Evolutionary conservation across 2,888 invertebrate species (phyloP).

Genomic region (Sacculina carcini): DNA sequence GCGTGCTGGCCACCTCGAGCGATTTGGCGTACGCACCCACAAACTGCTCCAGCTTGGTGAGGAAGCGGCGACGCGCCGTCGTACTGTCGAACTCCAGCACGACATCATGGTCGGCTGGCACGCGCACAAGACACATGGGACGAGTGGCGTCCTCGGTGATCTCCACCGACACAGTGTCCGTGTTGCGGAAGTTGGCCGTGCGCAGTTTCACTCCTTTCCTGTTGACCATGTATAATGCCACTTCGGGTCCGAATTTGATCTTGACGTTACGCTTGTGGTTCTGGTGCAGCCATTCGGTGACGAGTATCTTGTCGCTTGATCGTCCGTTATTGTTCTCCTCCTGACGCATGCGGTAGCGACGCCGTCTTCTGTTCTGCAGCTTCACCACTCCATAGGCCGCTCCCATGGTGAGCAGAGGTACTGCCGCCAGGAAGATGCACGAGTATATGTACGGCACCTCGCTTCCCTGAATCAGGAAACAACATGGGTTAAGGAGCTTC

Average conservation of each 20-base stretch:
- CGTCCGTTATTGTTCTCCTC: slow-evolving; percentile 36
- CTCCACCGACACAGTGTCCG: slow-evolving; percentile 54
- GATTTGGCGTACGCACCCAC: slow-evolving; percentile 55
- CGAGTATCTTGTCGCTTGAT: slow-evolving; percentile 67
- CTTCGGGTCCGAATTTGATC: slow-evolving; percentile 65
- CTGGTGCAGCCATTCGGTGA: slow-evolving; percentile 79
- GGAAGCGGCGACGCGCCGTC: slow-evolving; percentile 53
- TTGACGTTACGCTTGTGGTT: slow-evolving; percentile 69
- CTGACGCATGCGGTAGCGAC: slow-evolving; percentile 54
- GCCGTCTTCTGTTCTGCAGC: slow-evolving; percentile 54
- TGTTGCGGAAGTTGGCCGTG: slow-evolving; percentile 44
- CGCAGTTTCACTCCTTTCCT: slow-evolving; percentile 73
- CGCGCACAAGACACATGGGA: slow-evolving; percentile 52
- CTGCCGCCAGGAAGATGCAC: slow-evolving; percentile 66
- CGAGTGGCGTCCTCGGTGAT: slow-evolving; percentile 44
- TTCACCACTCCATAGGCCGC: slow-evolving; percentile 81
- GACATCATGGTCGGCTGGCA: slow-evolving; percentile 69
- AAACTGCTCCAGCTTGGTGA: slow-evolving; percentile 61
- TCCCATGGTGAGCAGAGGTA: slow-evolving; percentile 72
- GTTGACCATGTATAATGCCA: slow-evolving; percentile 58
- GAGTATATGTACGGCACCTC: slow-evolving; percentile 92
- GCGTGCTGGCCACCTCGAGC: slow-evolving; percentile 32
- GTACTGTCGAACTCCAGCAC: slow-evolving; percentile 68
- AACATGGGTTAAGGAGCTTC: neutral
- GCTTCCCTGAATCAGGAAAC: slow-evolving; percentile 39